Evolutionary conservation across 2,888 invertebrate species (phyloP), one percentile per base, ranked within the genome.

Genomic region (Busseola fusca): DNA sequence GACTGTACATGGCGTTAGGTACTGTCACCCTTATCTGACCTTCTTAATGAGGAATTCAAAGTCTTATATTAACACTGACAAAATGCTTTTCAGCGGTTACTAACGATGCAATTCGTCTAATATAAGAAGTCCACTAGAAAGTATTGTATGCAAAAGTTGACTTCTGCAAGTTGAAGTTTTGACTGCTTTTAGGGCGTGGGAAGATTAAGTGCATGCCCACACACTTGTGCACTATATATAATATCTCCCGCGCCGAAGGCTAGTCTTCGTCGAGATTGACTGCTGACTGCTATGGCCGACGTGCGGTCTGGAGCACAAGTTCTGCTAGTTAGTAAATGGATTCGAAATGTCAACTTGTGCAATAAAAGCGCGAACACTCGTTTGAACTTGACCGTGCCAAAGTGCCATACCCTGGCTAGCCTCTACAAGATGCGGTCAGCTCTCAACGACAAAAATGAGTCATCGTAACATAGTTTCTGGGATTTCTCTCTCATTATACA

Each of bases 401-500:
- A 18, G 30, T 18, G 16, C 1, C 16, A n/a, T 27, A 34, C n/a
- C 7, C 16, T 64, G 10, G 10, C 1, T 48, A 40, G 27, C 42
- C 54, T 54, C 34, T 63, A 0, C 5, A 18, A 37, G 1, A 66
- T 16, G 3, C 7, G 5, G 21, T 30, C 21, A 25, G 12, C 1
- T 14, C 16, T 12, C 12, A 14, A 42, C 18, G 10, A n/a, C 30
- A 58, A 50, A 50, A 52, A 45, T 78, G 78, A 78, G 48, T 50
- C 48, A 34, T 72, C 58, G 59, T 45, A n/a, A n/a, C n/a, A 34
- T 14, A 52, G 58, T 52, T n/a, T 25, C 48, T 76, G 50, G 60
- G 67, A 80, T 76, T 80, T 74, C 50, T 62, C 42, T 64, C 54
- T 74, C 34, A 78, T 65, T 60, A 63, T 48, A 25, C 48, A 42